These are phyloP conservation scores for Colaptes auratus DNA, from an alignment of 2,113 vertebrate genomes.

Conservation along the genomic window DNA sequence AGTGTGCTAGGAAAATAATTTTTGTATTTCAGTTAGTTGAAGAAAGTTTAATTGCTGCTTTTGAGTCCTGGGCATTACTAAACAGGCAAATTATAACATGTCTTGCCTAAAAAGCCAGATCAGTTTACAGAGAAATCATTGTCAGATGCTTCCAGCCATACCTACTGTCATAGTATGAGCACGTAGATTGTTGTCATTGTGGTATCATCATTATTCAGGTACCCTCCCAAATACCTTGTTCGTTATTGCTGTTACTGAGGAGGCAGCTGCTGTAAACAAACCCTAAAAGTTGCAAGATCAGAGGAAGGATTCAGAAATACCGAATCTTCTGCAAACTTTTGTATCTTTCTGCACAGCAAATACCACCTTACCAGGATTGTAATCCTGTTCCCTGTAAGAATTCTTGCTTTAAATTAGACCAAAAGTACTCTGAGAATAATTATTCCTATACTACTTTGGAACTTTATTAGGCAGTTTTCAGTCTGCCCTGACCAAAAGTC, in stretches of 20 bases:
- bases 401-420: not conserved
- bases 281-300: not conserved
- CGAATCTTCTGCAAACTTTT: not conserved
- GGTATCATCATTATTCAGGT: not conserved
- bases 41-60: not conserved
- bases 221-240: not conserved
- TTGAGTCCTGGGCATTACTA: not conserved
- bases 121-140: not conserved
- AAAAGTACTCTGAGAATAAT: not conserved
- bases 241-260: not conserved
- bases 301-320: not conserved
- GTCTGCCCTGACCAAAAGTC: not conserved
- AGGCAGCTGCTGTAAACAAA: not conserved
- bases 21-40: not conserved
- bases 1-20: not conserved
- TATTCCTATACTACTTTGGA: not conserved
- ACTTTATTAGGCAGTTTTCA: not conserved
- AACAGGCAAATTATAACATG: not conserved
- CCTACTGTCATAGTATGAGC: not conserved
- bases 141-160: not conserved
- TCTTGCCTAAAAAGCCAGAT: not conserved
- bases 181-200: accelerated
- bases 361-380: not conserved
- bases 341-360: not conserved
- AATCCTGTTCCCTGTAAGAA: not conserved